These are phyloP conservation scores for Protonibea diacanthus DNA, from an alignment of 2,797 vertebrate genomes.

Conservation along the genomic window DNA sequence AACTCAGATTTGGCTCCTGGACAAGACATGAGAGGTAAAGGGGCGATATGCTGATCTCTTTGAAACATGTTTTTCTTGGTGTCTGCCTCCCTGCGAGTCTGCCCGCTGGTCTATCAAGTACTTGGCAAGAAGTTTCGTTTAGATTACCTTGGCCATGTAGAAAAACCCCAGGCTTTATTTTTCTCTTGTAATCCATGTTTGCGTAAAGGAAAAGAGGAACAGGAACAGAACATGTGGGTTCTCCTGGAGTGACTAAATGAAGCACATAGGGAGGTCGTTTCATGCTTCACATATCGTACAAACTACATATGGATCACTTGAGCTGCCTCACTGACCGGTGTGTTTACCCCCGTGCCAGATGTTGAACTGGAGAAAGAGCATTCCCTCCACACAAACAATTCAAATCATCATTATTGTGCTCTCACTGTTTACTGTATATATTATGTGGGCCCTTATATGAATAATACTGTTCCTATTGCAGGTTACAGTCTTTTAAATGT, in stretches of 20 bases:
- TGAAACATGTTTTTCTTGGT: slow-evolving; percentile 34
- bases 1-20: slow-evolving; percentile 36
- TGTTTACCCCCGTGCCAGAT: slow-evolving; percentile 36
- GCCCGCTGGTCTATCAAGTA: slow-evolving; percentile 18
- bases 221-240: slow-evolving; percentile 15
- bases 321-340: slow-evolving; percentile 29
- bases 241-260: slow-evolving; percentile 26
- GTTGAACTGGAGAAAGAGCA: slow-evolving; percentile 12
- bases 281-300: slow-evolving; percentile 36
- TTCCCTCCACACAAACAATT: not conserved
- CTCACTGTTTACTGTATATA: too few species aligned
- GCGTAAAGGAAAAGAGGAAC: slow-evolving; percentile 14
- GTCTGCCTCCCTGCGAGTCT: slow-evolving; percentile 20
- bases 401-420: not conserved
- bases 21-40: slow-evolving; percentile 17
- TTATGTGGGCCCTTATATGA: not conserved
- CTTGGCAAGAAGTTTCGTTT: not conserved
- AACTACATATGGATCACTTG: slow-evolving; percentile 24
- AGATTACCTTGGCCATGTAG: slow-evolving; percentile 23
- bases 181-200: slow-evolving; percentile 23
- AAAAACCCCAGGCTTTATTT: slow-evolving; percentile 24
- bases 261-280: slow-evolving; percentile 36
- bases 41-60: slow-evolving; percentile 11
- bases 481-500: not conserved
- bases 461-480: not conserved